Base-by-base conservation (phyloP, 2,888 invertebrate species). In the Leuctra nigra region DNA sequence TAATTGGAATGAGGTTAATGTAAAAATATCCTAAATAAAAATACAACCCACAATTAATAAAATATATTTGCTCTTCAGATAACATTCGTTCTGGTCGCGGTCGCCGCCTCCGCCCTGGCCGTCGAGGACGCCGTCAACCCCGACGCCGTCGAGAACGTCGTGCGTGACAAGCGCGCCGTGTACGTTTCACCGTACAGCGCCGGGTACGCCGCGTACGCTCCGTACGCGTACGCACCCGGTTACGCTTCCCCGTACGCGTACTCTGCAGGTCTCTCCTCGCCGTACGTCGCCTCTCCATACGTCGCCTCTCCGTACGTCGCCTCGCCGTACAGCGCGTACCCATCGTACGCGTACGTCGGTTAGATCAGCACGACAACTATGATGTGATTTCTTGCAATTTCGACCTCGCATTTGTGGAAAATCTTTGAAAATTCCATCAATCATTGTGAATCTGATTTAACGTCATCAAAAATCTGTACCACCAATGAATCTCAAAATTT, bases 221-320 rank as follows among this genome's bases (percentile, higher is more conserved):
- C 46, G 25, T 50, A 50, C 33, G 54, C 58, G 50, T 55, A 55
- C 35, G 55, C 58, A 1, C 46, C 39, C 29, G 50, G 54, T 52
- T 58, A 50, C 55, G 47, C 58, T 2, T 47, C 58, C 1, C 55
- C 54, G 53, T 24, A 44, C 41, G 56, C 56, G n/a, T 56, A 56
- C 53, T 1, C 53, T 6, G 13, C 55, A n/a, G 13, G 36, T 1
- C 23, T 36, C 22, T 16, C 56, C 6, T 25, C 52, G 3, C 53
- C 38, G 23, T 46, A 46, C 54, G 24, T n/a, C n/a, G 20, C 35
- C n/a, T 41, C 50, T 13, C 39, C 39, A 25, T 54, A 54, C 55
- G n/a, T 20, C 29, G 54, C 55, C 11, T 53, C 41, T 29, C 56
- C 53, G n/a, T 35, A 11, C 35, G 13, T 14, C 4, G 56, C 56